These are phyloP conservation scores for Brachirus orientalis DNA, from an alignment of 2,113 vertebrate species.

Conservation along the genomic window DNA sequence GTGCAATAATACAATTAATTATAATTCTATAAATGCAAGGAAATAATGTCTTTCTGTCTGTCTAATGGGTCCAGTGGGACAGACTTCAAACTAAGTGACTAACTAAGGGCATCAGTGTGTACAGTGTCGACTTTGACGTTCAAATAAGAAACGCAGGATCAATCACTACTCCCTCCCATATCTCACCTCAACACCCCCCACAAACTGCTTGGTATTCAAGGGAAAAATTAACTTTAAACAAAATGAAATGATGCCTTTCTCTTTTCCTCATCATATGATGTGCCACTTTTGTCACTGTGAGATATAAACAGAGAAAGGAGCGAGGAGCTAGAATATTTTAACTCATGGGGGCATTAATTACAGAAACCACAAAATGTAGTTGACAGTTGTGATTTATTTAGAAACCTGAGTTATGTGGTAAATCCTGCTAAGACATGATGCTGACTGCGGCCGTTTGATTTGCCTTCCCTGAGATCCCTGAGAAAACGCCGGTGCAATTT, in stretches of 20 bases:
- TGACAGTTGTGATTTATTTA: slow-evolving; percentile 70
- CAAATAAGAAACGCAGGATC: no score
- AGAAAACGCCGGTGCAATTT: slow-evolving; percentile 71
- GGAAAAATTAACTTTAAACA: slow-evolving; percentile 15
- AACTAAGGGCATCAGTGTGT: no score
- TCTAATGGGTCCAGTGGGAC: no score
- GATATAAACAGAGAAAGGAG: slow-evolving; percentile 16
- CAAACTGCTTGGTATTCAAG: no score
- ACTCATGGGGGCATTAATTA: slow-evolving; percentile 49
- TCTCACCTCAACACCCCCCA: no score
- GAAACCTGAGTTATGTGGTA: slow-evolving; percentile 50
- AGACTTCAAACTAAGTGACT: no score
- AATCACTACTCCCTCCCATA: no score
- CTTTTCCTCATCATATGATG: slow-evolving; percentile 22
- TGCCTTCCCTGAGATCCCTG: slow-evolving; percentile 55
- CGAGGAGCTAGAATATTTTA: slow-evolving; percentile 28
- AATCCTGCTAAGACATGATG: slow-evolving; percentile 59
- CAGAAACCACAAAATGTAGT: slow-evolving; percentile 44
- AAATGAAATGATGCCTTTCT: slow-evolving; percentile 24
- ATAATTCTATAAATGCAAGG: no score
- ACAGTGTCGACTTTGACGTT: no score
- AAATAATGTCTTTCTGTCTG: no score
- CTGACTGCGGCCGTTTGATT: slow-evolving; percentile 68
- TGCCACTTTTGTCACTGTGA: slow-evolving; percentile 29
- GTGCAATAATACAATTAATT: no score